Conservation (phyloP, 2,888 invertebrate species). For the Alviniconcha strummeri region DNA sequence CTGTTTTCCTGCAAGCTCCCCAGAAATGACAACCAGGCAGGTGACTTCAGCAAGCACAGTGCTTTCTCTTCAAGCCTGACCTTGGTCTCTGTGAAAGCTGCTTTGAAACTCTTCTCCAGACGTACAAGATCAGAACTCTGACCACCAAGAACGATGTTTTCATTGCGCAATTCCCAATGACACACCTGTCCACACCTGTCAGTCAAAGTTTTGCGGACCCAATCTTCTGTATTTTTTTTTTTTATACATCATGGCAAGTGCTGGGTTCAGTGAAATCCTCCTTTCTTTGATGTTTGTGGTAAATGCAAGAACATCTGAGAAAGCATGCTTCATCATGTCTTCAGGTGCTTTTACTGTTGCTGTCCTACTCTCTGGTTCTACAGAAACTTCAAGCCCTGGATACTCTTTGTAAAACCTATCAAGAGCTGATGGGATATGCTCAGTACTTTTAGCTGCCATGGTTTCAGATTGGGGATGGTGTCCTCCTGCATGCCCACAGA, state of each 20-base stretch:
- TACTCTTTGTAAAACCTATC: too few relatives aligned
- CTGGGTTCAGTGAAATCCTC: constrained; percentile 6
- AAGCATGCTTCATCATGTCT: constrained; percentile 1
- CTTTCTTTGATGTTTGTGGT: not conserved
- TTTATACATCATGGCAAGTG: constrained; percentile 3
- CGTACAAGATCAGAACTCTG: not conserved
- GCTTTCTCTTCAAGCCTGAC: too few relatives aligned
- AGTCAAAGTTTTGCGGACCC: not conserved
- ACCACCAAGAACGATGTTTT: not conserved
- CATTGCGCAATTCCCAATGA: constrained; percentile 12
- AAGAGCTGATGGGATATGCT: too few relatives aligned
- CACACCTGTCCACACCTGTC: constrained; percentile 7
- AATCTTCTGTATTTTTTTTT: not conserved
- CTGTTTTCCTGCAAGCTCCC: too few relatives aligned
- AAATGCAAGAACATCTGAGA: not conserved
- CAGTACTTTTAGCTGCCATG: too few relatives aligned
- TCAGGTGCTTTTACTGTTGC: not conserved
- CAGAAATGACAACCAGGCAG: too few relatives aligned
- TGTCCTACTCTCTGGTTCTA: too few relatives aligned
- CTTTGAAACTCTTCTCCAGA: not conserved
- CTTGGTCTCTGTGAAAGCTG: too few relatives aligned
- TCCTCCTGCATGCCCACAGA: too few relatives aligned
- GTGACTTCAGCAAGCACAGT: too few relatives aligned
- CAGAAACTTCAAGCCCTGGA: too few relatives aligned
- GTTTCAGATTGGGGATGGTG: too few relatives aligned